Evolutionary conservation across 2,113 vertebrate species (phyloP).

Genomic region (Lasiurus borealis): DNA sequence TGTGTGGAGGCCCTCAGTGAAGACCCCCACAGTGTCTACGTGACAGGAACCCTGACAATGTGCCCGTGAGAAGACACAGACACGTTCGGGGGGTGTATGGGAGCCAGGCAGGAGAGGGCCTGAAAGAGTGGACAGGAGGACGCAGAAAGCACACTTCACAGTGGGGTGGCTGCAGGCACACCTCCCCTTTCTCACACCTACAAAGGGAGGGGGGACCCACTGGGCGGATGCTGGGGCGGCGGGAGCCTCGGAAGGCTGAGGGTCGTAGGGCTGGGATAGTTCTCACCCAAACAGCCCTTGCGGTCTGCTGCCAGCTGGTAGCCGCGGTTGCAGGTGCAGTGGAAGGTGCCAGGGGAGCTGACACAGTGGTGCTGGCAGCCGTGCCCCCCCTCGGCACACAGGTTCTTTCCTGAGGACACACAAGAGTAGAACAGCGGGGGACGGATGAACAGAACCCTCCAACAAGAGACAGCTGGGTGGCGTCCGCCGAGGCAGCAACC

Average conservation of each 20-base stretch:
- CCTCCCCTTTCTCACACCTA: not conserved
- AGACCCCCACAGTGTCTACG: not conserved
- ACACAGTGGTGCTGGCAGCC: conserved; percentile 96
- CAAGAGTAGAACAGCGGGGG: not conserved
- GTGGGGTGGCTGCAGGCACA: not conserved
- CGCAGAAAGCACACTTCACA: not conserved
- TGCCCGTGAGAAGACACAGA: not conserved
- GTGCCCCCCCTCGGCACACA: conserved; percentile 90
- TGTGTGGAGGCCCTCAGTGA: not conserved
- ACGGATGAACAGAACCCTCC: not conserved
- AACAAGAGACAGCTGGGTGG: not conserved
- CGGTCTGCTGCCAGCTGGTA: conserved; percentile 91
- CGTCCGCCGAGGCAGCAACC: not conserved
- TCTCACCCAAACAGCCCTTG: conserved; percentile 92
- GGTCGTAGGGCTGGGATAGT: not conserved
- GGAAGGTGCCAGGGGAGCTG: conserved; percentile 90
- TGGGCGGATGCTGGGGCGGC: not conserved
- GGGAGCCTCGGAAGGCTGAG: not conserved
- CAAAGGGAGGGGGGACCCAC: not conserved
- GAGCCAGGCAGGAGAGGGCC: not conserved
- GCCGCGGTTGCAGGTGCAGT: conserved; percentile 93
- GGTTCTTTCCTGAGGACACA: conserved; percentile 89
- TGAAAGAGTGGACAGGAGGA: not conserved
- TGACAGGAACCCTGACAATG: not conserved
- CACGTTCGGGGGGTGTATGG: not conserved